Evolutionary conservation across 1,140 invertebrate genomes (phyloP), one percentile per base, ranked within the genome.

Genomic region (Lepidurus couesii): DNA sequence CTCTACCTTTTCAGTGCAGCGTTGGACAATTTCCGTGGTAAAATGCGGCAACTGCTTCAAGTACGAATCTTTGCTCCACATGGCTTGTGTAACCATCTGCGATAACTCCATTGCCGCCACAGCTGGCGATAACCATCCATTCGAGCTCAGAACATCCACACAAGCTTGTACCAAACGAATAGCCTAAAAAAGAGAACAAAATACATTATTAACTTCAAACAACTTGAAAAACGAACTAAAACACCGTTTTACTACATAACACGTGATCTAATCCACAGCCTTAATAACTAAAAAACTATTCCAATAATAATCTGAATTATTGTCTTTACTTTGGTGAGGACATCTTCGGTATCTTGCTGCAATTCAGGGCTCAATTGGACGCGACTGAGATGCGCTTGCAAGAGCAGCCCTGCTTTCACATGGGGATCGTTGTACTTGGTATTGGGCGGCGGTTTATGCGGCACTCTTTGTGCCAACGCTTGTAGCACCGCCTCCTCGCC

Each of bases 21-120:
- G 86, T 83, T 96, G 95, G 77, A 98, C 92, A 73, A 97, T 92
- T 1, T 98, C 97, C 0, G 87, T 82, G 13, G 90, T 93, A 84
- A 99, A 99, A 85, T 99, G 97, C 5, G 98, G 98, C 80, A 99
- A 85, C 83, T 99, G 98, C 83, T 98, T 95, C 74, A 99, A 87
- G 84, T 98, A 98, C 0, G 95, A 97, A 85, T 99, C 98, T 85
- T 98, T 99, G 78, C 92, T 95, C 96, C 98, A 99, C 96, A 99
- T 98, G 3, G 97, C 97, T 87, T 99, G 98, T 0, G 98, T 99
- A 0, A 98, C 93, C 97, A 99, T 99, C 86, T 99, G 98, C 0
- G 98, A 96, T 79, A 99, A 86, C 86, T 99, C 98, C 98, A 99
- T 99, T 82, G 98, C 97, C 75, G 97, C 95, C 34, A 99, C 93